Percentiles rank a stretch among this genome's conserved stretches.
phyloP scores from a whole-genome alignment of 2,888 invertebrate genomes.

The Atherix ibis region DNA sequence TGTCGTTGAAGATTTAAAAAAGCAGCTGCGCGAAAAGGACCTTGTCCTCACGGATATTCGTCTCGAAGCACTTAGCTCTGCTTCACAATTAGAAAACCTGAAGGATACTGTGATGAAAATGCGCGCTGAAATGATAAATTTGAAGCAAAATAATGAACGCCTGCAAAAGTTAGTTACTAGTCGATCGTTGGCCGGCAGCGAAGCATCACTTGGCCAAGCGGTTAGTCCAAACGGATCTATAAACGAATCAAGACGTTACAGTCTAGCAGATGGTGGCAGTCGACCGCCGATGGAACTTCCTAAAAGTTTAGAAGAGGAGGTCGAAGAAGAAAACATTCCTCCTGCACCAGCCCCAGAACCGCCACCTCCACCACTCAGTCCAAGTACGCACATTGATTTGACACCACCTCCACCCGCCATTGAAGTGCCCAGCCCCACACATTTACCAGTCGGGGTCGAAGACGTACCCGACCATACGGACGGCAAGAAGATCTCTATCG shows the following conservation, averaged over 20 bases:
- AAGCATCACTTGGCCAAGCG: conserved; percentile 39
- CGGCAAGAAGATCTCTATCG: conserved; percentile 75
- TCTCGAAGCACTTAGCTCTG: conserved; percentile 89
- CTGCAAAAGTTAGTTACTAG: conserved; percentile 72
- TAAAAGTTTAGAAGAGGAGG: conserved; percentile 27
- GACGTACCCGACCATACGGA: conserved; percentile 55
- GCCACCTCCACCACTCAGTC: conserved; percentile 27
- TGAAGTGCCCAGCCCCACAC: conserved; percentile 25
- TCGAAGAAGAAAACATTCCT: conserved; percentile 29
- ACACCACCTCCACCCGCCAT: conserved; percentile 32
- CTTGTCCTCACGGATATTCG: conserved; percentile 90
- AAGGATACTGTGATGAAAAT: conserved; percentile 95
- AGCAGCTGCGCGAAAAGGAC: conserved; percentile 90
- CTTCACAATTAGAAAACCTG: conserved; percentile 90
- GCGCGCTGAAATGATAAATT: conserved; percentile 85
- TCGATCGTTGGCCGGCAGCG: conserved; percentile 45
- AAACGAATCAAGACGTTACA: conserved; percentile 42
- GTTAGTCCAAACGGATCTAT: conserved; percentile 31
- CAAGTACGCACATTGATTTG: conserved; percentile 29
- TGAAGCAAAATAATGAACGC: conserved; percentile 93
- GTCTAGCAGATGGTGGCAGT: conserved; percentile 38
- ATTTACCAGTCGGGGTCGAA: conserved; percentile 34
- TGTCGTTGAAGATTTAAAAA: conserved; percentile 67
- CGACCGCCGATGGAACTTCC: conserved; percentile 33
- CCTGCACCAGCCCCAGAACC: conserved; percentile 31